These are phyloP conservation scores for Cyphomyrmex costatus DNA, from an alignment of 1,140 invertebrate species.

Conservation along the genomic window DNA sequence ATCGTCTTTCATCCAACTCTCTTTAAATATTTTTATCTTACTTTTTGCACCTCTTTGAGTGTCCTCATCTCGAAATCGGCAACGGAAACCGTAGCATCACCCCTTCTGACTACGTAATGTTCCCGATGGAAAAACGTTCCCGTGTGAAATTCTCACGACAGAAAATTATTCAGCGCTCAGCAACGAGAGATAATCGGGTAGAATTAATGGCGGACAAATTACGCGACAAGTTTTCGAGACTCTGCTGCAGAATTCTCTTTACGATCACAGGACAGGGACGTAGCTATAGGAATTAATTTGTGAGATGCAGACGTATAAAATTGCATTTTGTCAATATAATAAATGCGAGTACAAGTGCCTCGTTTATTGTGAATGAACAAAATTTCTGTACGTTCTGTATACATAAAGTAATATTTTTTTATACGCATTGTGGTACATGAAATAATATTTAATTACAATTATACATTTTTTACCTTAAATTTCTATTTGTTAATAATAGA, in stretches of 20 bases:
- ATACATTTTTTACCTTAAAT: not conserved
- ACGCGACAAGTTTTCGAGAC: slow-evolving; percentile 51
- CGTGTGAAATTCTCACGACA: slow-evolving; percentile 30
- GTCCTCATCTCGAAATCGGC: not conserved
- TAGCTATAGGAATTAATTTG: slow-evolving; percentile 37
- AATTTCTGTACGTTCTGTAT: not conserved
- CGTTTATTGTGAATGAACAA: not conserved
- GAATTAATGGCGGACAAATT: slow-evolving; percentile 70
- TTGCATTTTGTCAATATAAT: not conserved
- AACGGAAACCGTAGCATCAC: not conserved
- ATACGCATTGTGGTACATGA: not conserved
- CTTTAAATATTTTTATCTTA: slow-evolving; percentile 41
- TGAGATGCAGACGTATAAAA: not conserved
- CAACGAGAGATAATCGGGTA: slow-evolving; percentile 15
- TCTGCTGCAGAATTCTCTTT: not conserved
- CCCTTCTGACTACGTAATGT: not conserved
- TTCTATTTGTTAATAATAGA: not conserved
- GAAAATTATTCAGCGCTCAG: slow-evolving; percentile 40
- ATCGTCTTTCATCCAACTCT: slow-evolving; percentile 17
- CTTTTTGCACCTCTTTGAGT: slow-evolving; percentile 15
- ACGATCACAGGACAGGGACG: not conserved
- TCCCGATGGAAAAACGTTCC: slow-evolving; percentile 14
- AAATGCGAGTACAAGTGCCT: not conserved
- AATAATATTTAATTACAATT: slow-evolving; percentile 18
- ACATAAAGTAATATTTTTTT: not conserved